phyloP scores from a whole-genome alignment of 2,888 invertebrate species.

The Spicauda simplicius region DNA sequence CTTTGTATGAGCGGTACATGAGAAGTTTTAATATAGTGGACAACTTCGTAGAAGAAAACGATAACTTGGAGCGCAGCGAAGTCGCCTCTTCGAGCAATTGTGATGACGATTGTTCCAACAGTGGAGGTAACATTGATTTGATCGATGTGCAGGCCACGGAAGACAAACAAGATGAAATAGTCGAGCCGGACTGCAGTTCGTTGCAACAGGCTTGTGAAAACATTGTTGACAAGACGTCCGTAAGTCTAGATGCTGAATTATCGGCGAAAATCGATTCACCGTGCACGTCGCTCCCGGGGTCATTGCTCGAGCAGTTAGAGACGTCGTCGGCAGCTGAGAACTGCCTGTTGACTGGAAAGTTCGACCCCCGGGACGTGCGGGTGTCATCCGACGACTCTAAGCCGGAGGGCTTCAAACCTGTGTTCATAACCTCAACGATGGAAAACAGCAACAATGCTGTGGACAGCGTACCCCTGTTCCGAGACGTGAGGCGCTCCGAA shows the following conservation, averaged over 20 bases:
- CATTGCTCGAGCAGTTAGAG: slow-evolving; percentile 51
- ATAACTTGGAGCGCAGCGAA: slow-evolving; percentile 43
- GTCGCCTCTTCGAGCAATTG: slow-evolving; percentile 52
- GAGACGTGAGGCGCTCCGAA: slow-evolving; percentile 63
- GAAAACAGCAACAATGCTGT: slow-evolving; percentile 83
- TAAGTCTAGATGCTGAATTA: slow-evolving; percentile 55
- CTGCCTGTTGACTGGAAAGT: slow-evolving; percentile 55
- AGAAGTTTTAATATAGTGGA: slow-evolving; percentile 76
- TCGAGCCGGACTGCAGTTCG: slow-evolving; percentile 55
- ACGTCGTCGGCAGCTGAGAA: slow-evolving; percentile 67
- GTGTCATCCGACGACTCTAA: slow-evolving; percentile 72
- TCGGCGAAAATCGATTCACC: slow-evolving; percentile 62
- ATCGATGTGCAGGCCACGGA: slow-evolving; percentile 56
- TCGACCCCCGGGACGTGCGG: slow-evolving; percentile 61
- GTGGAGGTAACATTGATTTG: slow-evolving; percentile 66
- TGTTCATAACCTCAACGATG: slow-evolving; percentile 80
- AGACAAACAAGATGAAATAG: slow-evolving; percentile 59
- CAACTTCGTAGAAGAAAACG: slow-evolving; percentile 56
- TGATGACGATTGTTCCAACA: slow-evolving; percentile 61
- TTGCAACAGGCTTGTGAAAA: slow-evolving; percentile 52
- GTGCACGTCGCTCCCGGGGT: slow-evolving; percentile 58
- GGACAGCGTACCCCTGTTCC: slow-evolving; percentile 74
- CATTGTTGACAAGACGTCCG: slow-evolving; percentile 55
- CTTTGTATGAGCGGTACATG: slow-evolving; percentile 76
- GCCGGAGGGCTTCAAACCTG: slow-evolving; percentile 61